These are phyloP conservation scores for Meteorus cinctellus DNA, from an alignment of 2,888 invertebrate genomes.

Conservation along the genomic window DNA sequence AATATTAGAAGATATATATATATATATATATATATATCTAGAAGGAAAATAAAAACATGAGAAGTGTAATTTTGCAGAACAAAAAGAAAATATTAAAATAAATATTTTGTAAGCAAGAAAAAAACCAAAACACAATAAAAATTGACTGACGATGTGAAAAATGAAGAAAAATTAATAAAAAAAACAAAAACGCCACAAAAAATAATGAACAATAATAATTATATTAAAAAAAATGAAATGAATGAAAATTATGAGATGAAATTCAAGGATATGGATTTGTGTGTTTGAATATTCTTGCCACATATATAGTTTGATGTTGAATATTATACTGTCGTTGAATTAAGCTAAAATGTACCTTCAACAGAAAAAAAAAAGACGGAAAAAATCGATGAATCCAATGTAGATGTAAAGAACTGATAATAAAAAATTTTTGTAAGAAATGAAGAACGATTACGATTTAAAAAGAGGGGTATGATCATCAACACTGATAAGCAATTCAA, in stretches of 20 bases:
- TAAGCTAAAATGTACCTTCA: constrained; percentile 44
- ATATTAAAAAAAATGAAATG: constrained; percentile 5
- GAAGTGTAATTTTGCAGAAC: constrained; percentile 16
- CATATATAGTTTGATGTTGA: constrained; percentile 54
- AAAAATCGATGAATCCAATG: constrained; percentile 32
- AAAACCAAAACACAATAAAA: constrained; percentile 23
- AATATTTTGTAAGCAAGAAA: constrained; percentile 40
- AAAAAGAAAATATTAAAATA: constrained; percentile 23
- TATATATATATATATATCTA: neutral
- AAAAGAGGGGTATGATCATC: too few relatives aligned
- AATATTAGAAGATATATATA: neutral
- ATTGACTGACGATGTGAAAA: constrained; percentile 23
- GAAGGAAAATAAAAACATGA: too few relatives aligned
- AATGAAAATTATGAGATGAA: constrained; percentile 18
- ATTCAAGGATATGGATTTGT: constrained; percentile 5
- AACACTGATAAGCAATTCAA: too few relatives aligned
- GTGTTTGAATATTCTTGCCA: constrained; percentile 33
- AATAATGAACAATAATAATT: constrained; percentile 23
- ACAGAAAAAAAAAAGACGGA: neutral
- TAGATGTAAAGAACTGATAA: constrained; percentile 42
- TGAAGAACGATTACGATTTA: neutral
- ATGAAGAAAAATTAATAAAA: constrained; percentile 11
- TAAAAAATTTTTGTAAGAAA: constrained; percentile 50
- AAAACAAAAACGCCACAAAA: constrained; percentile 4
- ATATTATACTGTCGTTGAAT: constrained; percentile 47